Percentiles rank a stretch among this genome's conserved stretches.
Evolutionary conservation across 2,113 vertebrate species (phyloP).

Genomic region (Sceloporus undulatus): DNA sequence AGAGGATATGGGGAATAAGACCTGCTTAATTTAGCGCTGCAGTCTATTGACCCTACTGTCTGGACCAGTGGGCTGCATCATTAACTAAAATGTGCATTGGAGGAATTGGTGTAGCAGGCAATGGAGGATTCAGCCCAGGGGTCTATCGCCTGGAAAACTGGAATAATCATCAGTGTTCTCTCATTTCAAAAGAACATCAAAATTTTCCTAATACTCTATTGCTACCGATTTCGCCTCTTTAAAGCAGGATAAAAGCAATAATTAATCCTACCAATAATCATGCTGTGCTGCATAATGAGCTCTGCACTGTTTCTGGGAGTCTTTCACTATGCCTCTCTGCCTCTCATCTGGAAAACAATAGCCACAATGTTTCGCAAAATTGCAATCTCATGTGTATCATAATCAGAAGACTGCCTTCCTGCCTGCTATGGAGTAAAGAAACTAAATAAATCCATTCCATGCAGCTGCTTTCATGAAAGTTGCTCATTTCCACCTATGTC

Average conservation of each 20-base stretch:
- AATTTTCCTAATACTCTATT: constrained; percentile 25
- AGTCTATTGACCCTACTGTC: constrained; percentile 34
- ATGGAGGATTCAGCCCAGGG: not conserved
- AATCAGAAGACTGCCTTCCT: constrained; percentile 66
- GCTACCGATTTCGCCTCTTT: constrained; percentile 39
- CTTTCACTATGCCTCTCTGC: constrained; percentile 48
- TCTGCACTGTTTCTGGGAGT: constrained; percentile 32
- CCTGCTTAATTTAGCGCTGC: constrained; percentile 54
- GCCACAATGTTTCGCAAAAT: constrained; percentile 56
- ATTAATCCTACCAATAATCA: constrained; percentile 39
- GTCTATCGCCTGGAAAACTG: constrained; percentile 24
- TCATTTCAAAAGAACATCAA: constrained; percentile 42
- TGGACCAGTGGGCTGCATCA: constrained; percentile 31
- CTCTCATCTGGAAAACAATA: constrained; percentile 51
- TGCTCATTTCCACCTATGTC: not conserved
- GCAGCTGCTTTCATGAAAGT: constrained; percentile 48
- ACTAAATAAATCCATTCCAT: constrained; percentile 57
- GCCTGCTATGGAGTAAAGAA: constrained; percentile 60
- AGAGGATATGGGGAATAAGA: constrained; percentile 6
- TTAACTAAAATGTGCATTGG: constrained; percentile 50
- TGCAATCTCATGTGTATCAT: constrained; percentile 58
- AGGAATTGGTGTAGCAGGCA: constrained; percentile 15
- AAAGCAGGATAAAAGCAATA: constrained; percentile 22
- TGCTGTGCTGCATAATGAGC: not conserved
- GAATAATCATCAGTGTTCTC: constrained; percentile 4